A percentile compares a stretch with the other conserved stretches of the same genome.
Evolutionary conservation across 2,113 vertebrate genomes (phyloP).

Genomic region (Upupa epops): DNA sequence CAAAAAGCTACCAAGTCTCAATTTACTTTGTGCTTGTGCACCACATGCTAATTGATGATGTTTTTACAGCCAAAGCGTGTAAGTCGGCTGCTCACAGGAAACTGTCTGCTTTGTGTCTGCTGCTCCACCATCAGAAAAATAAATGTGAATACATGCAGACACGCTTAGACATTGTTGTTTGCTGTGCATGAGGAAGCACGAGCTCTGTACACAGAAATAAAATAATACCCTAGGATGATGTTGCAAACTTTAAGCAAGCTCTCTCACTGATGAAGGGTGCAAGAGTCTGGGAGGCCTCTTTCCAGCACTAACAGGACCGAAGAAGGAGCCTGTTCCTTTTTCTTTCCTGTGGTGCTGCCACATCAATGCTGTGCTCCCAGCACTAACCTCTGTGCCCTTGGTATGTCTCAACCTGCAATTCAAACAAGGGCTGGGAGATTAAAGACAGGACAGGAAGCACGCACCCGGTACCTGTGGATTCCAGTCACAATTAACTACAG

Average conservation of each 20-base stretch:
- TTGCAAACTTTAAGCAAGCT: not conserved
- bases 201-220: not conserved
- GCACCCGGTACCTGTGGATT: not conserved
- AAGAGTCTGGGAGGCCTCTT: not conserved
- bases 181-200: not conserved
- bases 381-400: not conserved
- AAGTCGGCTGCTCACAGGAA: not conserved
- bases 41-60: not conserved
- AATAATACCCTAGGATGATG: not conserved
- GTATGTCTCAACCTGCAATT: conserved; percentile 37
- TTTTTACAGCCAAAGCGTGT: not conserved
- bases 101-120: not conserved
- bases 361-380: not conserved
- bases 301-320: not conserved
- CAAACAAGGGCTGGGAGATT: not conserved
- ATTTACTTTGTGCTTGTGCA: not conserved
- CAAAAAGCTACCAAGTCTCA: not conserved
- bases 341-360: not conserved
- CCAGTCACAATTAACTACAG: not conserved
- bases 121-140: not conserved
- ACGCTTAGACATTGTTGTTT: not conserved
- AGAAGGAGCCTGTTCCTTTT: not conserved
- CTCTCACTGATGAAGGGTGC: not conserved
- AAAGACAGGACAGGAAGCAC: conserved; percentile 30
- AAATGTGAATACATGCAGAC: not conserved